Evolutionary conservation across 2,888 invertebrate species (phyloP).

Genomic region (Falcaria lacertinaria): DNA sequence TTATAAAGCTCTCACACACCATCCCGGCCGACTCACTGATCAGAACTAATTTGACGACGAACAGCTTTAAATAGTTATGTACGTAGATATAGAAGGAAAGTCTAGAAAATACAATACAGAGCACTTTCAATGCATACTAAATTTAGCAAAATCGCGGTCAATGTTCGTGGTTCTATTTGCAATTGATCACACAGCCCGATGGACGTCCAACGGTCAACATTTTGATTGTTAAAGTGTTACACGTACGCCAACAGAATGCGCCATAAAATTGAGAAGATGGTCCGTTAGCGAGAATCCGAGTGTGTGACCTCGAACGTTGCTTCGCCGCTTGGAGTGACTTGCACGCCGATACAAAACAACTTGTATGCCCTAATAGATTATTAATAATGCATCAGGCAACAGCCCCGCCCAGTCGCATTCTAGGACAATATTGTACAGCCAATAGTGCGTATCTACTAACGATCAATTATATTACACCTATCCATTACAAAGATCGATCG

Average conservation of each 20-base stretch:
- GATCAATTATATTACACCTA: conserved; percentile 55
- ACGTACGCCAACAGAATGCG: conserved; percentile 51
- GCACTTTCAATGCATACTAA: not conserved
- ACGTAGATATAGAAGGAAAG: not conserved
- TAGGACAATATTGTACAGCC: conserved; percentile 36
- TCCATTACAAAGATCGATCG: conserved; percentile 51
- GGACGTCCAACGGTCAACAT: conserved; percentile 36
- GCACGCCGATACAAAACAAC: conserved; percentile 50
- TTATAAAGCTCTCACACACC: too few species aligned
- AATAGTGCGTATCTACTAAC: conserved; percentile 42
- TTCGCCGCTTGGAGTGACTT: conserved; percentile 44
- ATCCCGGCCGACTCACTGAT: too few species aligned
- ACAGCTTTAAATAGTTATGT: not conserved
- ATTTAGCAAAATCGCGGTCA: not conserved
- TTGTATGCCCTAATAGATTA: conserved; percentile 41
- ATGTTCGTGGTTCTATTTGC: conserved; percentile 23
- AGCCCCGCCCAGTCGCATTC: conserved; percentile 53
- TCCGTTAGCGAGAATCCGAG: conserved; percentile 56
- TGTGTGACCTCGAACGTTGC: conserved; percentile 49
- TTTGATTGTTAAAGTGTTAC: conserved; percentile 50
- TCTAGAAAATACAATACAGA: not conserved
- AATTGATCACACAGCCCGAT: conserved; percentile 30
- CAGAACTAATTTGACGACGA: too few species aligned
- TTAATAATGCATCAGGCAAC: conserved; percentile 37
- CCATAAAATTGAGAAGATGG: conserved; percentile 52